Evolutionary conservation across 2,113 vertebrate genomes (phyloP).

Genomic region (Nyctereutes procyonoides): DNA sequence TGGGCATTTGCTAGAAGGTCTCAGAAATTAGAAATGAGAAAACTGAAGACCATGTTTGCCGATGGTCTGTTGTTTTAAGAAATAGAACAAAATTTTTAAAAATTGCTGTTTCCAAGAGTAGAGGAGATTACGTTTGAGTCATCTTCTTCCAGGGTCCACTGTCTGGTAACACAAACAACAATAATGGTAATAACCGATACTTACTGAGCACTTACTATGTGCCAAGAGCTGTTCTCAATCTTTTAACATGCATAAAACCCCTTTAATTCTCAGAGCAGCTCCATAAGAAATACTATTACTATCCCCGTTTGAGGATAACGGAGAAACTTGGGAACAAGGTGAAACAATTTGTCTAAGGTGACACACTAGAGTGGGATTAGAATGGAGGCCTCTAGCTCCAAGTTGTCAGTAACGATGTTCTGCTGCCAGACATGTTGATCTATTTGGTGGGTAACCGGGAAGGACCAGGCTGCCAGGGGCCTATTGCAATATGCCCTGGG

Average conservation of each 20-base stretch:
- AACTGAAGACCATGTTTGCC: background rate
- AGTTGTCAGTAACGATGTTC: accelerated
- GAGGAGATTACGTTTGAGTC: background rate
- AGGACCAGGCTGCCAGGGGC: background rate
- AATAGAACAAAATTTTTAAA: background rate
- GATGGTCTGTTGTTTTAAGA: background rate
- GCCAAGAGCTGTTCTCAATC: background rate
- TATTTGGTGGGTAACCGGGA: background rate
- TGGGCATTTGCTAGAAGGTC: background rate
- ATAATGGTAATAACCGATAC: no score
- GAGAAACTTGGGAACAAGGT: background rate
- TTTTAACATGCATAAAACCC: background rate
- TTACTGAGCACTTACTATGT: background rate
- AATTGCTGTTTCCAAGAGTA: background rate
- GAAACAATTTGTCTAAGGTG: background rate
- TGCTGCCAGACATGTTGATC: accelerated
- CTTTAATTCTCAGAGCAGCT: background rate
- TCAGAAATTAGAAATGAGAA: background rate
- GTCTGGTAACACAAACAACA: background rate
- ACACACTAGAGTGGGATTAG: background rate
- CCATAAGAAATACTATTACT: background rate
- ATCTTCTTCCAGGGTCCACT: background rate
- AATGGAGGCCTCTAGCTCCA: accelerated
- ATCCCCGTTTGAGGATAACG: background rate
- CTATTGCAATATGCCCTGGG: background rate